Evolutionary conservation across 2,888 invertebrate species (phyloP).

Genomic region (Diarsia rubi): DNA sequence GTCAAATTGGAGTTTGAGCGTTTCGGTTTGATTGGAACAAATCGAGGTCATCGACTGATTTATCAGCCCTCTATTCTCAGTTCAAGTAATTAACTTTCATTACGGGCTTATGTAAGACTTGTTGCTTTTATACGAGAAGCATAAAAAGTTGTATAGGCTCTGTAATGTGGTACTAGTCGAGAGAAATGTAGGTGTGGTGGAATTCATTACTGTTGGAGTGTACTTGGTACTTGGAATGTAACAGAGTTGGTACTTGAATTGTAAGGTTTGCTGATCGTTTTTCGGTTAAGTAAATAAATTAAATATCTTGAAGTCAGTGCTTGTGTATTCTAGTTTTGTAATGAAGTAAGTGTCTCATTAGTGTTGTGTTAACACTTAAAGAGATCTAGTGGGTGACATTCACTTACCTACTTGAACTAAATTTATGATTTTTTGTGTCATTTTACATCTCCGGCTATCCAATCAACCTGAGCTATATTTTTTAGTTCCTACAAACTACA

Average conservation of each 20-base stretch:
- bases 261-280: slow-evolving; percentile 33
- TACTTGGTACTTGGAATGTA: slow-evolving; percentile 28
- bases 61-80: slow-evolving; percentile 80
- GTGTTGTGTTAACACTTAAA: slow-evolving; percentile 25
- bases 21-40: slow-evolving; percentile 87
- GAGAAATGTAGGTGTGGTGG: slow-evolving; percentile 55
- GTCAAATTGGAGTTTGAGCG: slow-evolving; percentile 87
- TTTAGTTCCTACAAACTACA: background rate
- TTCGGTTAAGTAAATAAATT: slow-evolving; percentile 57
- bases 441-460: too few relatives aligned
- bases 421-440: background rate
- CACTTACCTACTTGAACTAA: slow-evolving; percentile 26
- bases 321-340: slow-evolving; percentile 37
- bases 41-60: slow-evolving; percentile 88
- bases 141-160: slow-evolving; percentile 50
- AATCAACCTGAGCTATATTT: background rate
- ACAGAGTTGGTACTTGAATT: slow-evolving; percentile 43
- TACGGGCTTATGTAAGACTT: slow-evolving; percentile 66
- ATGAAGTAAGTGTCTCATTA: slow-evolving; percentile 37
- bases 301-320: slow-evolving; percentile 19
- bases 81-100: slow-evolving; percentile 79
- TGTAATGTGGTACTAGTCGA: slow-evolving; percentile 47
- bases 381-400: background rate
- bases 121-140: slow-evolving; percentile 55
- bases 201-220: slow-evolving; percentile 50